Evolutionary conservation across 2,797 vertebrate genomes (phyloP).

Genomic region (Enteromius trimaculatus): DNA sequence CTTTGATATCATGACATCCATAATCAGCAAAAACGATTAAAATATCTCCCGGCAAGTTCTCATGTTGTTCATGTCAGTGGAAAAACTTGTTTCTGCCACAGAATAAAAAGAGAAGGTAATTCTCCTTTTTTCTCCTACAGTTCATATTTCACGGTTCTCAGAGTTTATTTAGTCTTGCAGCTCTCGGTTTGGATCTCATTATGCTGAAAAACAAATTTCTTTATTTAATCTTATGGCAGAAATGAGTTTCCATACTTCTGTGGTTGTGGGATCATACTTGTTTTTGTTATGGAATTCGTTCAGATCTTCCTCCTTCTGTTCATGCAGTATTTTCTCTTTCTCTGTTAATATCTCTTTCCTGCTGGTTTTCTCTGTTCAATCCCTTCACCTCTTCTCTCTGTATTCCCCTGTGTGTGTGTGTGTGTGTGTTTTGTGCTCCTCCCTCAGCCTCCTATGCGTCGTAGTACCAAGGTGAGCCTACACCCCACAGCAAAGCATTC

Average conservation of each 20-base stretch:
- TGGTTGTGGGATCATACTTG: neutral
- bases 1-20: no score
- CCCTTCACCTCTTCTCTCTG: conserved; percentile 45
- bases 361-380: neutral
- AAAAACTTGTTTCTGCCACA: neutral
- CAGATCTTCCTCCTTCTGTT: conserved; percentile 36
- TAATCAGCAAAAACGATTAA: neutral
- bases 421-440: conserved; percentile 63
- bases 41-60: neutral
- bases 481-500: conserved; percentile 52
- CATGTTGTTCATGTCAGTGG: neutral
- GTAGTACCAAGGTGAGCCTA: conserved; percentile 90
- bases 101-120: neutral
- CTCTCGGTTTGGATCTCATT: neutral
- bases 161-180: no score
- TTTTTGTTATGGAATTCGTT: neutral
- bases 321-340: conserved; percentile 6
- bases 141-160: no score
- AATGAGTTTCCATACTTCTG: neutral
- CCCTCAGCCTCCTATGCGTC: conserved; percentile 87
- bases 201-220: neutral
- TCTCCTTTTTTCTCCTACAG: no score
- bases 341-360: neutral
- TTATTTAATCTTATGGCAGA: neutral
- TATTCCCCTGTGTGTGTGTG: conserved; percentile 62